These are phyloP conservation scores for Strigamia maritima DNA, from an alignment of 2,888 invertebrate species.

Conservation along the genomic window DNA sequence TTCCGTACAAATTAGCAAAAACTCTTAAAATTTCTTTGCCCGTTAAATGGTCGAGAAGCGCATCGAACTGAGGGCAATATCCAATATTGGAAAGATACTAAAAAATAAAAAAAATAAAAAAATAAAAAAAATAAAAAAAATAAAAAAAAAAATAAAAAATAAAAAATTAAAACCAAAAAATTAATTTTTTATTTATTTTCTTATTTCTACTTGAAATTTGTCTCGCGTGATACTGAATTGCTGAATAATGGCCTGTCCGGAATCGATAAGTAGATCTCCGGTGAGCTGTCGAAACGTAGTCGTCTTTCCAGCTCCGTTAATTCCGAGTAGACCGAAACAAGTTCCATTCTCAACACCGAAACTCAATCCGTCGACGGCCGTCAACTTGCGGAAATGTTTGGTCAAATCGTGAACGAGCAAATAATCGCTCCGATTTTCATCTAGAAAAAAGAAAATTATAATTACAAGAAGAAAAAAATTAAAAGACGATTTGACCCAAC, in stretches of 20 bases:
- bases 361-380: neutral
- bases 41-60: constrained; percentile 66
- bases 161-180: neutral
- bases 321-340: constrained; percentile 56
- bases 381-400: constrained; percentile 58
- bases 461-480: constrained; percentile 41
- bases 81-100: constrained; percentile 72
- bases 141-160: neutral
- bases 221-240: constrained; percentile 47
- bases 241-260: constrained; percentile 52
- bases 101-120: no score
- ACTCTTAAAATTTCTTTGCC: constrained; percentile 67
- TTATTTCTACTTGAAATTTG: neutral
- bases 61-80: constrained; percentile 88
- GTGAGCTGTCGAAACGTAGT: constrained; percentile 60
- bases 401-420: constrained; percentile 61
- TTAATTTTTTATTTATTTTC: neutral
- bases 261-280: constrained; percentile 53
- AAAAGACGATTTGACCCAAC: constrained; percentile 50
- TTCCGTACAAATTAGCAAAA: constrained; percentile 64
- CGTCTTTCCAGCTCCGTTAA: constrained; percentile 60
- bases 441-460: neutral
- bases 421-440: constrained; percentile 49
- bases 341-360: constrained; percentile 41
- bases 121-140: neutral